Evolutionary conservation across 2,113 vertebrate species (phyloP), one percentile per base, ranked within the genome.

Genomic region (Urocolius indicus): DNA sequence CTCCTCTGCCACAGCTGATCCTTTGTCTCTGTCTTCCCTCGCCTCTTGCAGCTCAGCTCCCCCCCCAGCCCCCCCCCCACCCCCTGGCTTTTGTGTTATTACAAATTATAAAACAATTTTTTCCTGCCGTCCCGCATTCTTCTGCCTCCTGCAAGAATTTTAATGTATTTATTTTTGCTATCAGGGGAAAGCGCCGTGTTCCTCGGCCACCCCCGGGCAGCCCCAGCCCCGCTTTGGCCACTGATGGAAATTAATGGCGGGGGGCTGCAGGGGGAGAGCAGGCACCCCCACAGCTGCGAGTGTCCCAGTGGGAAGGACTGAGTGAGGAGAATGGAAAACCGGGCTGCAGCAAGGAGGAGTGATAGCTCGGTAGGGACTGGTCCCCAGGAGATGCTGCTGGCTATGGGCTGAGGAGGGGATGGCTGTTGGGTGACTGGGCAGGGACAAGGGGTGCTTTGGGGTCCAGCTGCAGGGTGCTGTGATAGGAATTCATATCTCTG

Each of bases 101-200:
- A 95, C 94, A 98, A 98, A 97, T 98, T 98, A 98, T 98, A 98
- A 98, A 98, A 97, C 96, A 94, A 95, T 98, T 97, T 98, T 97
- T 96, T 97, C 96, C 94, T 92, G 95, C 96, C 93, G 96, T 96
- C 96, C 97, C 16, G 96, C 98, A 98, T 98, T 98, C 98, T 98
- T 98, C 96, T 98, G 97, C 77, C 95, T 96, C 69, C 97, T 96
- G 96, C 98, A 98, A 98, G 98, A 98, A 98, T 98, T 98, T 98
- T 98, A 98, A 98, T 98, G 98, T 98, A 98, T 98, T 98, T 98
- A 98, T 98, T 98, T 98, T 98, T 98, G 97, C 97, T 97, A 97
- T 98, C 97, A 97, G 96, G 97, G 97, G 98, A 98, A 92, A 93
- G 92, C 59, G 94, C 97, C 52, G 83, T 95, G 96, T 95, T 98